These are phyloP conservation scores for Paracanthobrama guichenoti DNA, from an alignment of 2,113 vertebrate species.

Conservation along the genomic window DNA sequence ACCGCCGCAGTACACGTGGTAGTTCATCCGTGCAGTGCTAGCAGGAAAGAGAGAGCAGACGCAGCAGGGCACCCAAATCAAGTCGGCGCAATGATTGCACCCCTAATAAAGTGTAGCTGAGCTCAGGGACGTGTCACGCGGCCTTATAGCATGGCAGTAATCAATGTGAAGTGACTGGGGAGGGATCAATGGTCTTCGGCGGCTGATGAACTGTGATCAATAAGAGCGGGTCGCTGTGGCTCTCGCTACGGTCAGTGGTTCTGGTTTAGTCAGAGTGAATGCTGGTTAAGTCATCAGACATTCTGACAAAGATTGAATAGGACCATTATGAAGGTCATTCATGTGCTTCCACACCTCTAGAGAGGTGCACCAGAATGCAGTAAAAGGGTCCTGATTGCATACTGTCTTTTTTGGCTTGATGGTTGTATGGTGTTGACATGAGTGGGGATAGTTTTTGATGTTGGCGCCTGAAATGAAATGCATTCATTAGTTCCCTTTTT, in stretches of 20 bases:
- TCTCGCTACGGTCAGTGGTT: slow-evolving; percentile 61
- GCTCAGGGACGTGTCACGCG: slow-evolving; percentile 28
- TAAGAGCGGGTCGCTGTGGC: slow-evolving; percentile 43
- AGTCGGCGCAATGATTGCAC: slow-evolving; percentile 43
- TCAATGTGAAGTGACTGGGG: slow-evolving; percentile 56
- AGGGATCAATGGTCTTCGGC: slow-evolving; percentile 54
- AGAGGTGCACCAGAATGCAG: not conserved
- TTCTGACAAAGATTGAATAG: slow-evolving; percentile 70
- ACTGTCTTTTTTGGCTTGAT: not conserved
- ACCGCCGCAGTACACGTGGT: not conserved
- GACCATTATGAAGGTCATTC: slow-evolving; percentile 62
- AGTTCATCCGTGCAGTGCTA: not conserved
- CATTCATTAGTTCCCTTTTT: not conserved
- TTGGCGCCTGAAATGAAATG: not conserved
- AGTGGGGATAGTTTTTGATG: not conserved
- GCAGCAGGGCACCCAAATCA: slow-evolving; percentile 40
- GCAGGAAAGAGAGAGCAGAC: not conserved
- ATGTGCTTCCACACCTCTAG: slow-evolving; percentile 16
- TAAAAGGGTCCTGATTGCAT: not conserved
- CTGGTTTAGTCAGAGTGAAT: slow-evolving; percentile 54
- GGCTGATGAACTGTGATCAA: slow-evolving; percentile 58
- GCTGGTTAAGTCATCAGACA: slow-evolving; percentile 67
- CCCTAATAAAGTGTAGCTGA: slow-evolving; percentile 50
- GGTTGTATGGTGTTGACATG: not conserved
- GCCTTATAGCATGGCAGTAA: slow-evolving; percentile 52